These are phyloP conservation scores for Pollenia amentaria DNA, from an alignment of 2,888 invertebrate species.

Conservation along the genomic window DNA sequence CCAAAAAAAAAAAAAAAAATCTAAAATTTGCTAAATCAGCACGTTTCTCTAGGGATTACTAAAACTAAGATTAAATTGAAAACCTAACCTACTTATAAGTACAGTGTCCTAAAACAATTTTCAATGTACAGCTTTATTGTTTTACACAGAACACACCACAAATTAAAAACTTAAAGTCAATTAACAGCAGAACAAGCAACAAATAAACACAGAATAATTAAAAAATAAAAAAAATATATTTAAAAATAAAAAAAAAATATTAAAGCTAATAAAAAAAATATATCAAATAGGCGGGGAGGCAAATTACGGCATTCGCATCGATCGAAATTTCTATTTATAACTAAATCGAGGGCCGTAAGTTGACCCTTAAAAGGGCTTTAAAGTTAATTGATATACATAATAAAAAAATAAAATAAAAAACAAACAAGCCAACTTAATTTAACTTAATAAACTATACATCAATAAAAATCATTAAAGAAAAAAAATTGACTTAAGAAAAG, in stretches of 20 bases:
- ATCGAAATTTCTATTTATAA: no score
- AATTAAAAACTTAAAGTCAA: constrained; percentile 75
- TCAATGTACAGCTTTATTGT: constrained; percentile 41
- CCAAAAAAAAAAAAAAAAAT: not conserved
- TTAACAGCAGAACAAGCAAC: constrained; percentile 73
- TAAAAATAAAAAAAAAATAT: constrained; percentile 8
- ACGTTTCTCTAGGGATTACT: constrained; percentile 5
- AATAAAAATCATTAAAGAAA: no score
- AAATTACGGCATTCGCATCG: no score
- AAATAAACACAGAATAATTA: constrained; percentile 38
- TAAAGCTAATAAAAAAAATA: constrained; percentile 27
- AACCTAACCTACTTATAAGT: constrained; percentile 39
- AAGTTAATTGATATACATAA: no score
- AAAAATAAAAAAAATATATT: constrained; percentile 1
- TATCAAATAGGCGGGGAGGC: not conserved
- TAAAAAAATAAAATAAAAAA: no score
- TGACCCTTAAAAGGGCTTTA: no score
- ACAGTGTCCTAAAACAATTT: constrained; percentile 45
- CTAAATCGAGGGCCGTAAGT: no score
- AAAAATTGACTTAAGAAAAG: no score
- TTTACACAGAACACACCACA: constrained; percentile 79
- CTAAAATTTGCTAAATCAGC: constrained; percentile 26
- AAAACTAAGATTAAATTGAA: constrained; percentile 8
- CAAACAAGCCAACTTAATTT: no score
- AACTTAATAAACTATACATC: no score